Conservation (phyloP, 1,140 invertebrate genomes). For the Anoplophora glabripennis region DNA sequence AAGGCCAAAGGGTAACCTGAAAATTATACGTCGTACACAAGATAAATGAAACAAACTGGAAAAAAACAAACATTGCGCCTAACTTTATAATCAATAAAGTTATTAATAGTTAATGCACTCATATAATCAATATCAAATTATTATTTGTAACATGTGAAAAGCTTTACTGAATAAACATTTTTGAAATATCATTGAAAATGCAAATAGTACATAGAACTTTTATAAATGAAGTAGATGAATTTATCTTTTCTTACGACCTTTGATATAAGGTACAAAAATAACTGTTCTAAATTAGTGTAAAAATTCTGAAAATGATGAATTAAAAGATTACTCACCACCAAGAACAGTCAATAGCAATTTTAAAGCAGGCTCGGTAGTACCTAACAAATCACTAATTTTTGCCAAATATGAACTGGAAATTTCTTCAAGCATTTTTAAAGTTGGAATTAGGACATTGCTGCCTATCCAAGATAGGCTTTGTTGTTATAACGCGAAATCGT, state of each 20-base stretch:
- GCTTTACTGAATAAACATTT: too few species aligned
- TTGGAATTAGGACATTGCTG: too few species aligned
- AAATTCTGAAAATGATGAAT: not conserved
- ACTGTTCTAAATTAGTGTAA: not conserved
- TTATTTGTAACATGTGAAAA: not conserved
- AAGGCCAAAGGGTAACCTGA: slow-evolving; percentile 77
- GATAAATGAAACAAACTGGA: too few species aligned
- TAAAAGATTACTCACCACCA: slow-evolving; percentile 52
- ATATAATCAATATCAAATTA: slow-evolving; percentile 6
- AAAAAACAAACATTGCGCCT: not conserved
- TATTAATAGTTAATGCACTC: too few species aligned
- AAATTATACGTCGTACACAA: slow-evolving; percentile 32
- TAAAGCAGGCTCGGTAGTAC: slow-evolving; percentile 57
- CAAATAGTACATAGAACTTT: too few species aligned
- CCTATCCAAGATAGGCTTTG: too few species aligned
- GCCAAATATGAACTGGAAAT: slow-evolving; percentile 11
- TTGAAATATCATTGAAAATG: too few species aligned
- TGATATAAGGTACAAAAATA: too few species aligned
- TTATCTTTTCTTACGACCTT: too few species aligned
- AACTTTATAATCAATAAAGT: not conserved
- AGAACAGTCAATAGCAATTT: slow-evolving; percentile 67
- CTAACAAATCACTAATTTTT: slow-evolving; percentile 9
- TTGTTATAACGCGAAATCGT: too few species aligned
- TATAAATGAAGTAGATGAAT: too few species aligned
- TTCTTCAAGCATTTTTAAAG: not conserved